Percentiles rank a stretch among this genome's conserved stretches.
These are phyloP conservation scores for Catagonus wagneri DNA, from an alignment of 2,113 vertebrate genomes.

Conservation along the genomic window DNA sequence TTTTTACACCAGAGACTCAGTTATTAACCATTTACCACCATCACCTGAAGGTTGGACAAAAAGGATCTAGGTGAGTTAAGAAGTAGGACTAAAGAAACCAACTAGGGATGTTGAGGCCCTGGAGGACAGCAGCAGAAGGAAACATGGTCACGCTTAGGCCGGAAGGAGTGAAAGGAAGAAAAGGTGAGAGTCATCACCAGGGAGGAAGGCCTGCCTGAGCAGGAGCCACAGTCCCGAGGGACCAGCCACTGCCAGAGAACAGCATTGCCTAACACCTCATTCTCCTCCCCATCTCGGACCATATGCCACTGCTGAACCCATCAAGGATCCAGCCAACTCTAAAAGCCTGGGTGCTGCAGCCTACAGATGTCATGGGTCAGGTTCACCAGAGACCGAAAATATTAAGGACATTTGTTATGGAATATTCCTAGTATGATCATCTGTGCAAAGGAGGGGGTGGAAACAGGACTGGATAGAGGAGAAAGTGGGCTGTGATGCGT, in stretches of 20 bases:
- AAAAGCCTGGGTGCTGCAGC: neutral
- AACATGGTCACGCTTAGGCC: neutral
- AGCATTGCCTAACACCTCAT: neutral
- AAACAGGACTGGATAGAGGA: neutral
- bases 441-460: neutral
- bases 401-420: neutral
- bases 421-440: neutral
- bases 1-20: neutral
- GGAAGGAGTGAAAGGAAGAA: neutral
- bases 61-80: neutral
- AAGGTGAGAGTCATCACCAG: neutral
- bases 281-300: neutral
- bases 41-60: neutral
- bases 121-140: neutral
- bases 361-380: no score
- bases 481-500: neutral
- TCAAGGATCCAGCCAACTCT: neutral
- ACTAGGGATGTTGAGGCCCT: neutral
- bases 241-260: neutral
- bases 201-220: neutral
- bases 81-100: conserved; percentile 10
- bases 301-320: neutral
- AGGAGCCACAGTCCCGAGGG: neutral
- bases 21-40: neutral
- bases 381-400: neutral